Conservation (phyloP, 1,140 invertebrate genomes). For the Paraescarpia echinospica region DNA sequence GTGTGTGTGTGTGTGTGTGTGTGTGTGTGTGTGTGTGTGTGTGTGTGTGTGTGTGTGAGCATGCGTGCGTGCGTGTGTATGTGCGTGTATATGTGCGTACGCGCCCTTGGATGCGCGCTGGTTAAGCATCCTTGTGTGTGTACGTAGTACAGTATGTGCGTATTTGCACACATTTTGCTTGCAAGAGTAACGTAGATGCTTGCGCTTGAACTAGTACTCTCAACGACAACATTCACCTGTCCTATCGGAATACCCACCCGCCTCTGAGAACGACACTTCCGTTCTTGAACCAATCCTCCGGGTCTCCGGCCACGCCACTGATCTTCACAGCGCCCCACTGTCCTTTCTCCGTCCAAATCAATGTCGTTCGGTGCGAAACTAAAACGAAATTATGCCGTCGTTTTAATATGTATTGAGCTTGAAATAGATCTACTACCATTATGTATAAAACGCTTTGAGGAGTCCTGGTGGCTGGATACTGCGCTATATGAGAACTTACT, state of each 20-base stretch:
- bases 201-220: not conserved
- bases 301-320: conserved; percentile 13
- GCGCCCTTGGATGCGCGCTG: no score
- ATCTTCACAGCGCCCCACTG: conserved; percentile 1
- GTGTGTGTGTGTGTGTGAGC: not conserved
- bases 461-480: no score
- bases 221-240: not conserved
- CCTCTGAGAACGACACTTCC: not conserved
- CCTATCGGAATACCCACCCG: not conserved
- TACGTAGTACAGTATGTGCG: not conserved
- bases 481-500: no score
- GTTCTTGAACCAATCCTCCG: conserved; percentile 18
- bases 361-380: not conserved
- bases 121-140: no score
- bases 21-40: conserved; percentile 3
- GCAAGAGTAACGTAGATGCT: not conserved
- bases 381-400: not conserved
- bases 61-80: not conserved
- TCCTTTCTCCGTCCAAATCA: conserved; percentile 21
- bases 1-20: conserved; percentile 3
- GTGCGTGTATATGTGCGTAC: not conserved
- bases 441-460: no score
- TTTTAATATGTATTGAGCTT: no score
- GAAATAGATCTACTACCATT: no score
- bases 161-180: not conserved